Percentiles rank a stretch among this genome's conserved stretches.
phyloP scores from a whole-genome alignment of 1,140 invertebrate genomes.

The Camponotus pennsylvanicus region DNA sequence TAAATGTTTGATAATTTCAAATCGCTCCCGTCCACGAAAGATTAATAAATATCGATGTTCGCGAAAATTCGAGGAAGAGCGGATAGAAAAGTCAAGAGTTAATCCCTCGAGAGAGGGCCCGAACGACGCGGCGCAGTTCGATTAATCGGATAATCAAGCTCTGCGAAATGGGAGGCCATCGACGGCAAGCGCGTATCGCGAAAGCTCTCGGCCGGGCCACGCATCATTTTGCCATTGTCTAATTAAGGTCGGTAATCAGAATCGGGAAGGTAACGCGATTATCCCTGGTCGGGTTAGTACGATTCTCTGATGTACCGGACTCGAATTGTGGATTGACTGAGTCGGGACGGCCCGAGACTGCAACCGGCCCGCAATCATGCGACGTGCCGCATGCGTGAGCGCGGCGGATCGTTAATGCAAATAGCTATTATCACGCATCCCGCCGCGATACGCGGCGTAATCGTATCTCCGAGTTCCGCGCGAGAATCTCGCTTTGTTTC shows the following conservation, averaged over 20 bases:
- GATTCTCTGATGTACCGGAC: slow-evolving; percentile 80
- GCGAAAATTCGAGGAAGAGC: neutral
- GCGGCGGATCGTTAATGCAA: slow-evolving; percentile 76
- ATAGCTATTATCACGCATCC: slow-evolving; percentile 76
- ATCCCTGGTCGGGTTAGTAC: slow-evolving; percentile 72
- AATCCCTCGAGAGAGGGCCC: slow-evolving; percentile 28
- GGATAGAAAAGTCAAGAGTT: neutral
- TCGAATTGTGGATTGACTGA: slow-evolving; percentile 79
- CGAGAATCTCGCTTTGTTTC: slow-evolving; percentile 41
- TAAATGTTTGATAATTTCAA: neutral
- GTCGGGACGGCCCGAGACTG: slow-evolving; percentile 43
- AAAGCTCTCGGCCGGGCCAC: slow-evolving; percentile 77
- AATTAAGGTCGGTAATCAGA: slow-evolving; percentile 84
- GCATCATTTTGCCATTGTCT: slow-evolving; percentile 81
- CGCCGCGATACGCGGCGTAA: slow-evolving; percentile 61
- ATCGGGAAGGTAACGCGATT: slow-evolving; percentile 82
- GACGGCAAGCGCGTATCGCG: slow-evolving; percentile 69
- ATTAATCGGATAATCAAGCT: slow-evolving; percentile 81
- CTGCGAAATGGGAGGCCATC: slow-evolving; percentile 73
- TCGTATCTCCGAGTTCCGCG: slow-evolving; percentile 58
- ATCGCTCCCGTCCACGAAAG: neutral
- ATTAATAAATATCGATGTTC: neutral
- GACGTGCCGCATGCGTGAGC: slow-evolving; percentile 57
- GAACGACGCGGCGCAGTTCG: slow-evolving; percentile 69
- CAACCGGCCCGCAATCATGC: slow-evolving; percentile 73